phyloP scores from a whole-genome alignment of 1,140 invertebrate species.

The Hyphantria cunea region DNA sequence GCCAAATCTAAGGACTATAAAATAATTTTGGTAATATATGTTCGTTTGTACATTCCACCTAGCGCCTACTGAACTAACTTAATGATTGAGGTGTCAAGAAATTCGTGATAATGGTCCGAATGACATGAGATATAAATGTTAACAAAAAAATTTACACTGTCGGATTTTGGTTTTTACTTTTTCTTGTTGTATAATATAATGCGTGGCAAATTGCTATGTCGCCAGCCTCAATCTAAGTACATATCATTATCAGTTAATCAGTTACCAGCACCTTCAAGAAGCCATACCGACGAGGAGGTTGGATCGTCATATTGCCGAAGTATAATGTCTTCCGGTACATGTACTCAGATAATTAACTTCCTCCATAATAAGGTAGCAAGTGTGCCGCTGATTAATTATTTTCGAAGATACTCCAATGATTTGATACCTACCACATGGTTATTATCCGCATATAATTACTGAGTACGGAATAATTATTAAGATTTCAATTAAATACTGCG shows the following conservation, averaged over 20 bases:
- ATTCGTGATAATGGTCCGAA: too few species aligned
- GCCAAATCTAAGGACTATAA: too few species aligned
- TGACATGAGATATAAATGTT: too few species aligned
- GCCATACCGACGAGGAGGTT: background rate
- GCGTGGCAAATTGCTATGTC: background rate
- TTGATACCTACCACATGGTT: background rate
- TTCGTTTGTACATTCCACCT: too few species aligned
- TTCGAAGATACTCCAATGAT: slow-evolving; percentile 1
- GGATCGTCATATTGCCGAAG: background rate
- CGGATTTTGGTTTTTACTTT: too few species aligned
- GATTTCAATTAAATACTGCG: background rate
- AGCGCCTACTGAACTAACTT: too few species aligned
- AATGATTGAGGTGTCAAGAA: too few species aligned
- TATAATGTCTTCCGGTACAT: slow-evolving; percentile 26
- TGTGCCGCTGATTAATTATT: slow-evolving; percentile 15
- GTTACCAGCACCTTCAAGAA: background rate
- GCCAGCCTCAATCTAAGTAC: background rate
- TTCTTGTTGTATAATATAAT: too few species aligned
- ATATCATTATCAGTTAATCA: background rate
- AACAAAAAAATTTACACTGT: too few species aligned
- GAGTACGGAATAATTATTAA: background rate
- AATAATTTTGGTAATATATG: too few species aligned
- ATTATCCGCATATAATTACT: background rate
- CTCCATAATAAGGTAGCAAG: slow-evolving; percentile 12
- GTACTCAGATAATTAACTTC: slow-evolving; percentile 23